Evolutionary conservation across 1,140 invertebrate species (phyloP), one percentile per base, ranked within the genome.

Genomic region (Coboldia fuscipes): DNA sequence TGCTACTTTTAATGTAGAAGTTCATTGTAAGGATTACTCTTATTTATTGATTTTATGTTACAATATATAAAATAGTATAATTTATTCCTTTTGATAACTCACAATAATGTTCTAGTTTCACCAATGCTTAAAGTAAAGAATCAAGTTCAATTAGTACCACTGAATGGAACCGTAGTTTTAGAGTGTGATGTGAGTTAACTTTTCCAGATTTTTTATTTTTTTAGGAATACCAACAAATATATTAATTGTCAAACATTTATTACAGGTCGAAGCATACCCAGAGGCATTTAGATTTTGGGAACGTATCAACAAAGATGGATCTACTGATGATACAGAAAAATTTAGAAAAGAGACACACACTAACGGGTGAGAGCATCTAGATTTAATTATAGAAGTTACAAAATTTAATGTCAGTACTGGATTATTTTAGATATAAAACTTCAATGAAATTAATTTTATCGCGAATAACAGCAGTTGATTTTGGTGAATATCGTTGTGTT

Each of bases 221-320:
- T 24, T 15, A 13, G 4, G 14, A 17, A 13, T 12, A 7, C 14
- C 8, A 30, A 6, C 5, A 30, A 12, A 12, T 30, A 7, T 6
- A 30, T 12, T 7, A n/a, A 6, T 15, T 30, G 6, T 30, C 13
- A 12, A 15, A 15, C 28, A 30, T 32, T 18, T 12, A 19, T 24
- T 7, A 24, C 38, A 64, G 62, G 72, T 86, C 1, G 85, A 92
- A 55, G 83, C 84, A 1, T 90, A 73, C 51, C 88, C 89, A 0
- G 75, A 81, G 42, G 73, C 81, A 1, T 63, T 86, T 2, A 70
- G 71, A 33, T 81, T 81, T 44, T 94, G 90, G 89, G 78, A 86
- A 46, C 62, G 69, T 21, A 59, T 46, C 9, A 59, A 65, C 4
- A 77, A 84, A 38, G 75, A 74, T n/a, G 62, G 70, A 32, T 67